Conservation (phyloP, 2,888 invertebrate genomes). For the Ornithoptera priamus region DNA sequence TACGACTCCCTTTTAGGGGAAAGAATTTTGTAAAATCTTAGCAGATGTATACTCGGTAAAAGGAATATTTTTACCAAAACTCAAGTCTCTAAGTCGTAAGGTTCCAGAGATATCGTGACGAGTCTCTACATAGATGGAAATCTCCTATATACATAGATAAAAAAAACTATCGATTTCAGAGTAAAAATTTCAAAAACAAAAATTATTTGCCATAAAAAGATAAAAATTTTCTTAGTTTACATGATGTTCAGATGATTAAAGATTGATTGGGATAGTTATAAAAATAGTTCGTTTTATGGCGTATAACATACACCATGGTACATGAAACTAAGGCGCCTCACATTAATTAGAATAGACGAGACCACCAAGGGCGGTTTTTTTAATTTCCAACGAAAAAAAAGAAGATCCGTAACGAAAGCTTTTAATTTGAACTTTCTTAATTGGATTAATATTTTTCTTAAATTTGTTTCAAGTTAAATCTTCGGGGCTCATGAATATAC, state of each 20-base stretch:
- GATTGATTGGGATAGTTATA: conserved; percentile 47
- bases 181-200: too few relatives aligned
- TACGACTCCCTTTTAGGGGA: too few relatives aligned
- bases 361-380: conserved; percentile 62
- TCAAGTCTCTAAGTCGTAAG: too few relatives aligned
- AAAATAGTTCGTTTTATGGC: conserved; percentile 55
- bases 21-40: too few relatives aligned
- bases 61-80: too few relatives aligned
- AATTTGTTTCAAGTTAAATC: conserved; percentile 2
- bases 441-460: neutral
- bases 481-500: neutral
- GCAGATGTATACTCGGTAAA: too few relatives aligned
- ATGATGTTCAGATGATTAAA: conserved; percentile 24
- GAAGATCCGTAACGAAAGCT: conserved; percentile 6
- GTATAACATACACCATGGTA: conserved; percentile 43
- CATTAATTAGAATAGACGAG: conserved; percentile 62
- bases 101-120: too few relatives aligned
- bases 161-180: too few relatives aligned
- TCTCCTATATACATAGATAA: too few relatives aligned
- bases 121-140: too few relatives aligned
- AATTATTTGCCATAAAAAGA: too few relatives aligned
- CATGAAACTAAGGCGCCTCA: conserved; percentile 49
- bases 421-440: conserved; percentile 15
- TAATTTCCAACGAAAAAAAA: conserved; percentile 11
- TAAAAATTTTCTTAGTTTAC: neutral